Base-by-base conservation (phyloP, 2,888 invertebrate species). In the Latrodectus elegans region DNA sequence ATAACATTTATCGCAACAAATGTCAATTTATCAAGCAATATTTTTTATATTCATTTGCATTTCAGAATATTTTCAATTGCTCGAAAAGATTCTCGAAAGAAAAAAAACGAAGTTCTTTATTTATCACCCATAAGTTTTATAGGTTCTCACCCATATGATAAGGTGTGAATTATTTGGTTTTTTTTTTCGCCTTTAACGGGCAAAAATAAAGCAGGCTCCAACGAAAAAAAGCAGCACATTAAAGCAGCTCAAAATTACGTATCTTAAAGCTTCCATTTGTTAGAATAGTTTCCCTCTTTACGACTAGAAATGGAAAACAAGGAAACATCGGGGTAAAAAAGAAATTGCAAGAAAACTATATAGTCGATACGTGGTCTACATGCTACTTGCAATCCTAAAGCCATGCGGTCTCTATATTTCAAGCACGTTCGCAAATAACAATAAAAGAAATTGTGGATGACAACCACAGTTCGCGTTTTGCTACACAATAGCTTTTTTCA, bases 391-490 rank as follows among this genome's bases (percentile, higher is more conserved):
- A 64, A 8, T 79, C 55, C 75, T 75, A 80, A 79, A 79, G 79
- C 85, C 74, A 49, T 10, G 64, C n/a, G 74, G 78, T 74, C 79
- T 85, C 68, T 51, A 38, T 52, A 84, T 84, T 78, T 72, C 67
- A 26, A 67, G 76, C 84, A 84, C 84, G 84, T 79, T 64, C 49
- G 78, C 72, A 79, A 84, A 84, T 84, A 78, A 74, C 84, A 78
- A 84, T 84, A 84, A 84, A 84, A 84, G 78, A 78, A 79, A 84
- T 84, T 77, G 77, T 26, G 84, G 55, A 84, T 84, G 82, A 82
- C 82, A 82, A 82, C 68, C 74, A 75, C 74, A 60, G 64, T 68
- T 60, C 11, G 82, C 82, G 22, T 82, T 82, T 53, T 75, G 82
- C 74, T 75, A 75, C 68, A 82, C 74, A 75, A 75, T 82, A 75